Conservation (phyloP, 92 coral and sea anemone species). For the Zoanthus sociatus region DNA sequence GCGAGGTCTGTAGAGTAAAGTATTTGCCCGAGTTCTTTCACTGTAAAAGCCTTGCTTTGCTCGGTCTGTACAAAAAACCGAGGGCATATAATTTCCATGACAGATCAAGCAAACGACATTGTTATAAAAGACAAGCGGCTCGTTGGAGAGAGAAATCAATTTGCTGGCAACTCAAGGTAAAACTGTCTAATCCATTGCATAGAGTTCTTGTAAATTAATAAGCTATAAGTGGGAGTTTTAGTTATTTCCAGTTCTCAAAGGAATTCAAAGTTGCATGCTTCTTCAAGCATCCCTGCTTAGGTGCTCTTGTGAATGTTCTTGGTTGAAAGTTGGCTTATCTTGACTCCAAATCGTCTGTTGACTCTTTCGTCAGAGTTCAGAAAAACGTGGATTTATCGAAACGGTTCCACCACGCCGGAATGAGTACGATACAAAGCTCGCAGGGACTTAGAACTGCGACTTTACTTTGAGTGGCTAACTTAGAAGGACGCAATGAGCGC, state of each 20-base stretch:
- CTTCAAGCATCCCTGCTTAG: slow-evolving; percentile 8
- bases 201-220: too few relatives aligned
- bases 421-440: background rate
- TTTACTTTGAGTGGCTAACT: background rate
- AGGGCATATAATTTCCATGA: too few relatives aligned
- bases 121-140: too few relatives aligned
- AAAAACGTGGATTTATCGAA: slow-evolving; percentile 11
- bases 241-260: slow-evolving; percentile 6
- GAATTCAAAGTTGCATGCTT: slow-evolving; percentile 7
- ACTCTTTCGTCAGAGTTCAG: slow-evolving; percentile 26
- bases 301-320: slow-evolving; percentile 14
- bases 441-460: background rate
- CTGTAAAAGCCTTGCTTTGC: too few relatives aligned
- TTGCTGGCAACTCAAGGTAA: too few relatives aligned
- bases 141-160: too few relatives aligned
- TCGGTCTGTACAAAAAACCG: too few relatives aligned
- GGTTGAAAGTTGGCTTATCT: background rate
- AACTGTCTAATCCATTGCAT: too few relatives aligned
- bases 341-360: slow-evolving; percentile 7
- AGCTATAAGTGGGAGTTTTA: background rate
- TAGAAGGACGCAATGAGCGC: background rate
- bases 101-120: too few relatives aligned
- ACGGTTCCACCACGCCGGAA: slow-evolving; percentile 4
- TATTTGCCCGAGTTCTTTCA: too few relatives aligned
- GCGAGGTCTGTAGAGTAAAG: too few relatives aligned